A percentile compares a stretch with the other conserved stretches of the same genome.
phyloP scores from a whole-genome alignment of 2,888 invertebrate genomes.

The Acholoe squamosa region DNA sequence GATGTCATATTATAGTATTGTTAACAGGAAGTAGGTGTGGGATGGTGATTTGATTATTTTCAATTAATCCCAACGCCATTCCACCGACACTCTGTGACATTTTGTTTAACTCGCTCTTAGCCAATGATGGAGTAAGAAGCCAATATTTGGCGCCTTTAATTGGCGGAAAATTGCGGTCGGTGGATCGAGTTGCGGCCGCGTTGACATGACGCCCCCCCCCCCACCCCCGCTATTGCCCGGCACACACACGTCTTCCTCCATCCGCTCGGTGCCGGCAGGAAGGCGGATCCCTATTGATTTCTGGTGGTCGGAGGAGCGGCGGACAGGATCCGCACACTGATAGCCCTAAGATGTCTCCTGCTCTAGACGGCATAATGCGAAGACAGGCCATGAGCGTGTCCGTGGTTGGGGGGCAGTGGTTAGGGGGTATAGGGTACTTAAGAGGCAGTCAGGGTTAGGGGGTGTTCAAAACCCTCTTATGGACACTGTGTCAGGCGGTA shows the following conservation, averaged over 20 bases:
- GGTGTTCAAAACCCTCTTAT: too few relatives aligned
- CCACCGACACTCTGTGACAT: not conserved
- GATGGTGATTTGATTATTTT: too few relatives aligned
- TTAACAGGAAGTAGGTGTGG: too few relatives aligned
- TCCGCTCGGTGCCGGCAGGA: not conserved
- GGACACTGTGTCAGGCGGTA: too few relatives aligned
- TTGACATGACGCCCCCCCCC: not conserved
- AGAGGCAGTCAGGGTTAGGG: too few relatives aligned
- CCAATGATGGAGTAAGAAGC: not conserved
- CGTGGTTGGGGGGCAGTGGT: not conserved
- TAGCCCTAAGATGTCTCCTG: not conserved
- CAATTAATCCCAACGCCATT: too few relatives aligned
- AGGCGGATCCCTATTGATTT: constrained; percentile 6
- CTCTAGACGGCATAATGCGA: not conserved
- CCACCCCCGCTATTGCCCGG: not conserved
- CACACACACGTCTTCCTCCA: not conserved
- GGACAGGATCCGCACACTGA: not conserved
- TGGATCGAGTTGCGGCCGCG: not conserved
- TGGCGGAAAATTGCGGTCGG: constrained; percentile 43
- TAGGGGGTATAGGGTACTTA: too few relatives aligned
- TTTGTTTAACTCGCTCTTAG: constrained; percentile 22
- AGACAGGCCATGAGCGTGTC: not conserved
- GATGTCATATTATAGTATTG: too few relatives aligned
- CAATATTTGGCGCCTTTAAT: constrained; percentile 57
- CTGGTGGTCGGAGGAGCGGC: not conserved